Evolutionary conservation across 2,888 invertebrate genomes (phyloP).

Genomic region (Tenthredo distinguenda): DNA sequence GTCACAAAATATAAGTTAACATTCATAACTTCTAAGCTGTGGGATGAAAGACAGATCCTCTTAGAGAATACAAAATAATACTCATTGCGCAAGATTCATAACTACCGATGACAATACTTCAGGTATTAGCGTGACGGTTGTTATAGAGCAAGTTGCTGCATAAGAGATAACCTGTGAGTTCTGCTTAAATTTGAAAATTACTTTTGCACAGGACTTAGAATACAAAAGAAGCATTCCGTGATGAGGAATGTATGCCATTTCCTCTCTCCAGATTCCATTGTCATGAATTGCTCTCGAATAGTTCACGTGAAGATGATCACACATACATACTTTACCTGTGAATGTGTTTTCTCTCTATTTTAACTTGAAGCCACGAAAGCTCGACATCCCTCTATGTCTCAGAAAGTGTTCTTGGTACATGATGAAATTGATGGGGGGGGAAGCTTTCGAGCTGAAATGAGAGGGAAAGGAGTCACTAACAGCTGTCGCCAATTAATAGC

Average conservation of each 20-base stretch:
- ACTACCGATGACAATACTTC: neutral
- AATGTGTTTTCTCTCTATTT: neutral
- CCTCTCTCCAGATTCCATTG: neutral
- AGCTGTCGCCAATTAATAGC: slow-evolving; percentile 29
- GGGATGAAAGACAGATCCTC: neutral
- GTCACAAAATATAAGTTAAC: slow-evolving; percentile 8
- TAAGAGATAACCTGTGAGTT: neutral
- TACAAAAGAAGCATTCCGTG: neutral
- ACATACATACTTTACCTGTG: neutral
- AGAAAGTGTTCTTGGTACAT: neutral
- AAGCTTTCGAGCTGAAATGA: neutral
- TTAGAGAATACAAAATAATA: neutral
- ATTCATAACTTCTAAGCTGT: slow-evolving; percentile 8
- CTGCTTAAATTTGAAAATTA: neutral
- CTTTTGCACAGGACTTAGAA: neutral
- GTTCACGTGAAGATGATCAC: neutral
- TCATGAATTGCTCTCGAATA: neutral
- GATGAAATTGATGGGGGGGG: neutral
- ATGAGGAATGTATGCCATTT: neutral
- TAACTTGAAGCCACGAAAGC: neutral
- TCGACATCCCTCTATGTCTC: neutral
- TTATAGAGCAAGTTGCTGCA: neutral
- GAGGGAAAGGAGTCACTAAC: neutral
- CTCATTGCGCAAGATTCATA: neutral
- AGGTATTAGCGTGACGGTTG: neutral